Base-by-base conservation (phyloP, 2,888 invertebrate genomes). In the Argyresthia goedartella region DNA sequence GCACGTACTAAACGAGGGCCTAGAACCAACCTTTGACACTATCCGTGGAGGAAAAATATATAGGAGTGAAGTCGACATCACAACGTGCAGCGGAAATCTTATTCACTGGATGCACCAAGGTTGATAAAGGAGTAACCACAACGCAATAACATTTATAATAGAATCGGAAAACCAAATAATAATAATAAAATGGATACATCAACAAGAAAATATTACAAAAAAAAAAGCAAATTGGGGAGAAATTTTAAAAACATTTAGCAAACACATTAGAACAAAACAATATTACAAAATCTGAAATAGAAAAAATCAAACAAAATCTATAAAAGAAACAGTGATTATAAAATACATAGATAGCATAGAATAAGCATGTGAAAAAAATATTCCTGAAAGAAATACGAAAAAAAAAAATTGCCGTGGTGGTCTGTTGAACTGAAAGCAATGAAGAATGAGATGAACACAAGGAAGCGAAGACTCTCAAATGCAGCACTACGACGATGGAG, bases 151-250 rank as follows among this genome's bases (percentile, higher is more conserved):
- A 1, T 53, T 53, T 36, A 35, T 34, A 9, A 6, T 56, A 33
- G 3, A 7, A 4, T 3, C 42, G 25, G 34, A 8, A 25, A 42
- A 39, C 1, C 25, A 13, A 8, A 9, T n/a, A n/a, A 8, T 6
- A 39, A 4, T 16, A 4, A n/a, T 13, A 8, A 4, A 4, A 36
- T 10, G 9, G 10, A n/a, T 1, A 13, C 14, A 45, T 16, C 11
- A 52, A 60, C 8, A 59, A 57, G 13, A 54, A 58, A 13, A 53
- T 8, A 57, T 36, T 59, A 61, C 52, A 59, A 58, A 8, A 60
- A 56, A 47, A n/a, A 61, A 60, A 25, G 51, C 39, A 35, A 49
- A 52, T n/a, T 54, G 54, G 54, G 10, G 1, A 33, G 4, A 25
- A 8, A n/a, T 53, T 53, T 25, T 6, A 33, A 16, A 14, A 7